phyloP scores from a whole-genome alignment of 2,113 vertebrate species.

The Engraulis encrasicolus region DNA sequence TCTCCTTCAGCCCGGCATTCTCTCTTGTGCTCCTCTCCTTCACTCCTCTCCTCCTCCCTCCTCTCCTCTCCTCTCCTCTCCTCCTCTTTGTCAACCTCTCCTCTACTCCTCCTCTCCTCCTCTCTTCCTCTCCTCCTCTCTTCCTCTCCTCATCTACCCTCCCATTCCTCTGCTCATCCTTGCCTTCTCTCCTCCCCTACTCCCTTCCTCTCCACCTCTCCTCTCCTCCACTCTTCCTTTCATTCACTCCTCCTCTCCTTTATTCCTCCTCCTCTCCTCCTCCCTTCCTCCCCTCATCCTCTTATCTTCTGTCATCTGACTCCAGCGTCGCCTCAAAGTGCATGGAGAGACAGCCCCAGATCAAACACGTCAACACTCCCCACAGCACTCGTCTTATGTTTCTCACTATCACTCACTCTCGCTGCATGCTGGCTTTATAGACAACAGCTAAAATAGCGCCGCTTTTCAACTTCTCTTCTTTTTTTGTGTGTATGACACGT shows the following conservation, averaged over 20 bases:
- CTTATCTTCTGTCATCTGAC: not conserved
- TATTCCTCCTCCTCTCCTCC: not conserved
- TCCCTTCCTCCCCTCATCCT: not conserved
- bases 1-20: too few relatives aligned
- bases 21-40: too few relatives aligned
- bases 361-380: constrained; percentile 1
- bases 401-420: too few relatives aligned
- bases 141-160: not conserved
- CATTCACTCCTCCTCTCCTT: not conserved
- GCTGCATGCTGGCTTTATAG: not conserved
- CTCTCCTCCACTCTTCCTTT: too few relatives aligned
- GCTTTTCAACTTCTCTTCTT: not conserved
- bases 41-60: not conserved
- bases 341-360: not conserved
- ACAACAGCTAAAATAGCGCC: not conserved
- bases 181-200: not conserved
- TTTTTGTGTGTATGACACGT: not conserved
- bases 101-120: not conserved
- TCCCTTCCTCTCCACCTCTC: not conserved
- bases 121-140: not conserved
- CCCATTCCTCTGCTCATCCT: not conserved
- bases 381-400: not conserved
- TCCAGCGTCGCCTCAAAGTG: not conserved
- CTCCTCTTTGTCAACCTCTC: not conserved
- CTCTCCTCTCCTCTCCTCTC: not conserved